Evolutionary conservation across 2,888 invertebrate genomes (phyloP), one percentile per base, ranked within the genome.

Genomic region (Thera britannica): DNA sequence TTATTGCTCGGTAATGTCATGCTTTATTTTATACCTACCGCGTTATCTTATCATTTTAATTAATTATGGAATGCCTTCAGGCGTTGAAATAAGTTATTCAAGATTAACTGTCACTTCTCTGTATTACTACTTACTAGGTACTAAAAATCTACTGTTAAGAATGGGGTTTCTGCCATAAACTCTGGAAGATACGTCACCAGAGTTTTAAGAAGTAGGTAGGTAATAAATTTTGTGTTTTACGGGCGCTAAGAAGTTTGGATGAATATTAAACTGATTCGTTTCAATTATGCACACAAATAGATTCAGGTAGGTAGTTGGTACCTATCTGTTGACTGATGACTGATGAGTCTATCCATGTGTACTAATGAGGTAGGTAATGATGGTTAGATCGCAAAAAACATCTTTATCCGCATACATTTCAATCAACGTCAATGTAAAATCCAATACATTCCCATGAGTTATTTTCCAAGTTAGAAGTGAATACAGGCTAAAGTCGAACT

Each of bases 31-130:
- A 69, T 65, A 67, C 62, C 63, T 61, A 63, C 54, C 3, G 12
- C 23, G 58, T 60, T 71, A 72, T 73, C 73, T 72, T 69, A 72
- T 75, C 73, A 65, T 65, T 73, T 66, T 65, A 65, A 72, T 72
- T 72, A 69, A 72, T 72, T 58, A 66, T 66, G 48, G 52, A 67
- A 65, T 71, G 71, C 61, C 66, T 71, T 69, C 65, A 68, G 59
- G 73, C 68, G 70, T 70, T 68, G 62, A 69, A 70, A 68, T 65
- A 67, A 70, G 68, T 59, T 49, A 48, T 62, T 61, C 2, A 7
- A 38, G 66, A 68, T 69, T 64, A 69, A 59, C 54, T 60, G 63
- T 63, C 65, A 57, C 54, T 63, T 64, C 58, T 44, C 62, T 57
- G 67, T 72, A 72, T 70, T 23, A 23, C 23, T 23, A 67, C 67